Evolutionary conservation across 1,140 invertebrate genomes (phyloP), one percentile per base, ranked within the genome.

Genomic region (Lepidostoma basale): DNA sequence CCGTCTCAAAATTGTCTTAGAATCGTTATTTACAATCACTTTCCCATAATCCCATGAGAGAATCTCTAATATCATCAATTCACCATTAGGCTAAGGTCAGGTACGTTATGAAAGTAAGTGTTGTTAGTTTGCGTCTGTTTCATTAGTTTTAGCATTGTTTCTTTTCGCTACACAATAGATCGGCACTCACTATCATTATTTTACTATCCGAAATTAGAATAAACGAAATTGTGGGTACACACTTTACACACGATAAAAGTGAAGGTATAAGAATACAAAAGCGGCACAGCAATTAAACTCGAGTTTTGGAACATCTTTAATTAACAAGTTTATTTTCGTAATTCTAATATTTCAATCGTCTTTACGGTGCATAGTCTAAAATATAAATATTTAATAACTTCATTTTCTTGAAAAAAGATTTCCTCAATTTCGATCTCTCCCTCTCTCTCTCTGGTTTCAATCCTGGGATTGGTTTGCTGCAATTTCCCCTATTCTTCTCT

Each of bases 41-140:
- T 56, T 56, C 52, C 30, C 52, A 36, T 12, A 30, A 56, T 56
- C 52, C 30, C 52, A 36, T 12, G 52, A 56, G 28, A 56, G 52
- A 33, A 56, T 33, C 52, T 33, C 52, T 33, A 56, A 20, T 36
- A 56, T 23, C 45, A 49, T 56, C 52, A 56, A 20, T 56, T 33
- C 52, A 9, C 30, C 52, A 36, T 39, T 56, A 33, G 28, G 30
- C 52, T 56, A 56, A 56, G 52, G 52, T 56, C 52, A 56, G 52
- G 52, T 33, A 30, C 52, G 23, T 56, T 56, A 56, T 33, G 30
- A 56, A 56, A 56, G 52, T 56, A 30, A 56, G 52, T 8, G 22
- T 10, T 22, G 25, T 49, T 22, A 28, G n/a, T 36, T 36, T 36
- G 33, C 28, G 18, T 22, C 14, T 49, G 16, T 56, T 56, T 14